Conservation (phyloP, 2,113 vertebrate genomes). For the Trochalopteron elliotii region DNA sequence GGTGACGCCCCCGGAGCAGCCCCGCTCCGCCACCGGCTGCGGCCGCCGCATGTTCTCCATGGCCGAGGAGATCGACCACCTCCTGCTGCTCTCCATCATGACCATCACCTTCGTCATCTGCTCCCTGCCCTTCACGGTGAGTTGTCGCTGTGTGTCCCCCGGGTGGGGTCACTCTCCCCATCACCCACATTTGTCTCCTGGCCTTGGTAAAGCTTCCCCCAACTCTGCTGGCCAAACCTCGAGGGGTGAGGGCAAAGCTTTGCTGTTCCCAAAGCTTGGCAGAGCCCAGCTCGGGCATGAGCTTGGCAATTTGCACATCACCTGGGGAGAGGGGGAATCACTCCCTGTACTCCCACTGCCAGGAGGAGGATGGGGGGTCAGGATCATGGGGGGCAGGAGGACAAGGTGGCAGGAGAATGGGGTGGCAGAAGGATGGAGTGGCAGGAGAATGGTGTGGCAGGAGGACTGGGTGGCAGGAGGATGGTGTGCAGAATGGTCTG, state of each 20-base stretch:
- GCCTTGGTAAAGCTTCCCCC: rapidly evolving
- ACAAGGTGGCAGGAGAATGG: rapidly evolving
- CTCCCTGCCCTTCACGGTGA: conserved; percentile 92
- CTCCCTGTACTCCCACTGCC: not conserved
- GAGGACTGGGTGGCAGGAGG: rapidly evolving
- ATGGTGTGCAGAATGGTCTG: rapidly evolving
- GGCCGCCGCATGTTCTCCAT: conserved; percentile 68
- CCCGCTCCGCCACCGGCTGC: not conserved
- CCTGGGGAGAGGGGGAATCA: rapidly evolving
- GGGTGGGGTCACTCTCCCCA: too few relatives aligned
- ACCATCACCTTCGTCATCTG: conserved; percentile 91
- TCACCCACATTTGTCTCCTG: rapidly evolving
- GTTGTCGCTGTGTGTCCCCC: not conserved
- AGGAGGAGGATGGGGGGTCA: not conserved
- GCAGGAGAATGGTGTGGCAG: rapidly evolving
- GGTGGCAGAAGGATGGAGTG: rapidly evolving
- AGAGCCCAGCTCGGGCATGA: not conserved
- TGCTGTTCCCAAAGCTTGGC: not conserved
- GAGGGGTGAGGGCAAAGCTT: not conserved
- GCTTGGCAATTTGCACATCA: not conserved
- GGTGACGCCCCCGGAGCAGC: not conserved
- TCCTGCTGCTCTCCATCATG: conserved; percentile 90
- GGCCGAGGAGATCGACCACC: conserved; percentile 89
- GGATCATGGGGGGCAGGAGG: rapidly evolving
- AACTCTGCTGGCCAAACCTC: rapidly evolving